Evolutionary conservation across 2,888 invertebrate genomes (phyloP).

Genomic region (Pharmacophagus antenor): DNA sequence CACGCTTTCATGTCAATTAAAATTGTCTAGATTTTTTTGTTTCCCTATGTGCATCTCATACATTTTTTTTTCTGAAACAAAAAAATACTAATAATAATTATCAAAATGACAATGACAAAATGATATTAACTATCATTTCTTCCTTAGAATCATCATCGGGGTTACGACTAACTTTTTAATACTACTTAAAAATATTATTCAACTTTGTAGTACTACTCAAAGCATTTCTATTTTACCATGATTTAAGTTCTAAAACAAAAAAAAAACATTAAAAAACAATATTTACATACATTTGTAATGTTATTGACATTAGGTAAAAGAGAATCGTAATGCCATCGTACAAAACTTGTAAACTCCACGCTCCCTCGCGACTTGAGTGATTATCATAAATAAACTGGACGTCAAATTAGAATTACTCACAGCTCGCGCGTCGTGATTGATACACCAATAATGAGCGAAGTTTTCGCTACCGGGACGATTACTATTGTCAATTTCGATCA

Average conservation of each 20-base stretch:
- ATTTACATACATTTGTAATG: too few species aligned
- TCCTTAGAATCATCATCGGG: too few species aligned
- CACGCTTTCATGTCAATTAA: slow-evolving; percentile 7
- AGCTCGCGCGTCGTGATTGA: slow-evolving; percentile 65
- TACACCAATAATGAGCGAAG: slow-evolving; percentile 70
- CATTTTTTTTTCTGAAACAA: too few species aligned
- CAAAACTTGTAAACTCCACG: slow-evolving; percentile 3
- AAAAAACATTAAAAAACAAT: too few species aligned
- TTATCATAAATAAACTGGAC: slow-evolving; percentile 60
- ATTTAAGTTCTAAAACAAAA: too few species aligned
- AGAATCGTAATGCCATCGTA: background rate
- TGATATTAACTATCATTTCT: too few species aligned
- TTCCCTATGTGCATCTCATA: background rate
- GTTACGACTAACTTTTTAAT: too few species aligned
- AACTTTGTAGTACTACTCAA: too few species aligned
- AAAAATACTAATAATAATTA: too few species aligned
- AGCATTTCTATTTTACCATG: too few species aligned
- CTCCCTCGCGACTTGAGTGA: slow-evolving; percentile 39
- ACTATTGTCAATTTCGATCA: slow-evolving; percentile 66
- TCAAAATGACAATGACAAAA: too few species aligned
- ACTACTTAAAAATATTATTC: too few species aligned
- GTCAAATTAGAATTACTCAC: slow-evolving; percentile 41
- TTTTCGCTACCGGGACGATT: slow-evolving; percentile 57
- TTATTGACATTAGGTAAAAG: background rate
- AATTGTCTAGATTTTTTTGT: background rate